Base-by-base conservation (phyloP, 1,140 invertebrate genomes). In the Gryllus bimaculatus region DNA sequence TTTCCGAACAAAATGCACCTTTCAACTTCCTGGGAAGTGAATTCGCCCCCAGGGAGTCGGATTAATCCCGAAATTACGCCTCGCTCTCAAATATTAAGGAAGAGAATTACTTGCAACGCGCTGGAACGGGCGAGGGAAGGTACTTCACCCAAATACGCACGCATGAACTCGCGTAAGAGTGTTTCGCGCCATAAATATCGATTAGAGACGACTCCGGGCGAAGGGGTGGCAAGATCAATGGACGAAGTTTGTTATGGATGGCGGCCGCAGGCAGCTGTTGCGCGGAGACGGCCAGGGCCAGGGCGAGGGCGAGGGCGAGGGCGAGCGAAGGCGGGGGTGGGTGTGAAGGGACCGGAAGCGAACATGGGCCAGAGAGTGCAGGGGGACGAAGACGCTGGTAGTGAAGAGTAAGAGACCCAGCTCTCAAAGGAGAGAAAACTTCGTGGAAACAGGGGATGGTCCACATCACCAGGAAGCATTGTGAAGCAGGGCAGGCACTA, bases 161-260 rank as follows among this genome's bases (percentile, higher is more conserved):
- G 54, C 54, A 66, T 66, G 54, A 66, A 66, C 54, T 66, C 54
- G 54, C 2, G 54, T 66, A 66, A 66, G 54, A 66, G 54, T 66
- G 54, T 66, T 66, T 66, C 54, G 54, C 54, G 18, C 54, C 54
- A 66, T 66, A 66, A 66, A 66, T 66, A 66, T 66, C 54, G 54
- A 66, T 66, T 66, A 66, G 54, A 10, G 54, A n/a, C n/a, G 54
- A 66, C 2, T 66, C 54, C 54, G 54, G 54, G 54, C 18, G 54
- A 66, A 66, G 54, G 54, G 54, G 54, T 66, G 18, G 54, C 54
- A 66, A 66, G 54, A 66, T 66, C 54, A 66, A 66, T 66, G 54
- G 54, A 66, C 54, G 54, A 66, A 66, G 54, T 66, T 66, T 66
- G 54, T 66, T 66, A 66, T 66, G 54, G 54, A 66, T 66, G 54